Base-by-base conservation (phyloP, 2,797 vertebrate genomes). In the Rhinatrema bivittatum region DNA sequence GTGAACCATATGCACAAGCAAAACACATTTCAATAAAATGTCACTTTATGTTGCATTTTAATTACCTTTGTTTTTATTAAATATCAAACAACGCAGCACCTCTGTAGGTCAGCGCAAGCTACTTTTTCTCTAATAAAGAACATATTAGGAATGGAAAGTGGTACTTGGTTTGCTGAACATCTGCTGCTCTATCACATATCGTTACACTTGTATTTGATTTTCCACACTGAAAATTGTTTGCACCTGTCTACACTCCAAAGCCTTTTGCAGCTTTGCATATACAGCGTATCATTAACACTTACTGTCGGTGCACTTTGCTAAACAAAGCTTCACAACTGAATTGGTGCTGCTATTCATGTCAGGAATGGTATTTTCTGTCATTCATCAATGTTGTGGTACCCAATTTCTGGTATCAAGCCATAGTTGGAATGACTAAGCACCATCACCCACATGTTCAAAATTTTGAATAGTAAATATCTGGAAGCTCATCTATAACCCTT, bases 1-100 rank as follows among this genome's bases (percentile, higher is more conserved):
- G 61, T 32, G 55, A 77, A 69, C 58, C 57, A 71, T 51, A 60
- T 40, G 54, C 39, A 54, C 60, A 72, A 67, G 54, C 60, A 69
- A 46, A 62, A 64, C 42, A 45, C 45, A 51, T 56, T 50, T 39
- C 25, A 61, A 62, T 54, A 56, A 72, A 62, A 50, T 59, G 28
- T 47, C 56, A 72, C 70, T 67, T 64, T 47, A 29, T 36, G 53
- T 58, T 68, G 46, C 50, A 57, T 47, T 63, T 71, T 65, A 58
- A 53, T 61, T 57, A 48, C 38, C 18, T 57, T 25, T 32, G 13
- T 35, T 63, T 56, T 50, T 38, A 52, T 46, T 50, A 47, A 68
- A 39, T 20, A 17, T 14, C 41, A 55, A 29, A 72, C 28, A 58
- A 57, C 54, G n/a, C 13, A 31, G 22, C 32, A 29, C 38, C 62